Evolutionary conservation across 2,113 vertebrate genomes (phyloP), one percentile per base, ranked within the genome.

Genomic region (Orcinus orca): DNA sequence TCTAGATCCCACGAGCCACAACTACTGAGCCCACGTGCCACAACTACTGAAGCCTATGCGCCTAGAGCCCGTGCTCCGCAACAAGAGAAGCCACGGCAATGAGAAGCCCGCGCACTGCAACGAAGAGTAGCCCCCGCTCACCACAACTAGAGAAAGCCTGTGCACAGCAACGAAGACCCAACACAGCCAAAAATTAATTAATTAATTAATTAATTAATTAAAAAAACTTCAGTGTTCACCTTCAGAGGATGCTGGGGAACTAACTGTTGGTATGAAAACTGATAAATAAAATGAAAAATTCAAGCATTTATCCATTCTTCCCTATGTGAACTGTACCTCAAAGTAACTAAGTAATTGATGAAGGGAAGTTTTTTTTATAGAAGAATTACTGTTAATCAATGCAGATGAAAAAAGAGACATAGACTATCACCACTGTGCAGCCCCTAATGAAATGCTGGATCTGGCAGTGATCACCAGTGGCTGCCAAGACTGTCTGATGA

Each of bases 261-360:
- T 60, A 83, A 95, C 38, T 65, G n/a, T 21, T 82, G 47, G 33
- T 70, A n/a, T 89, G 41, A 89, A 74, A 88, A 93, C 47, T 33
- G 44, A 41, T 47, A 87, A n/a, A 41, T 53, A 71, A 95, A 95
- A 90, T 15, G 60, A 29, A 93, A 90, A 74, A 71, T 80, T 81
- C 41, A 70, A 95, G 26, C 38, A 84, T 23, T 87, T 92, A 89
- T 82, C 67, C 76, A 74, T 90, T 87, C 33, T 92, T 94, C 80
- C 77, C 77, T 91, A 18, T 85, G 55, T 88, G n/a, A 65, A 80
- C 47, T 91, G 8, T 63, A 67, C 11, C 26, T 93, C 76, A 80
- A 29, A 93, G 13, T 93, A 76, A 95, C 31, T 60, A 93, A 90
- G 38, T 88, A 93, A 79, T 87, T 82, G 84, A 90, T 41, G n/a